Evolutionary conservation across 2,888 invertebrate genomes (phyloP), one percentile per base, ranked within the genome.

Genomic region (Drosophila glabriapex): DNA sequence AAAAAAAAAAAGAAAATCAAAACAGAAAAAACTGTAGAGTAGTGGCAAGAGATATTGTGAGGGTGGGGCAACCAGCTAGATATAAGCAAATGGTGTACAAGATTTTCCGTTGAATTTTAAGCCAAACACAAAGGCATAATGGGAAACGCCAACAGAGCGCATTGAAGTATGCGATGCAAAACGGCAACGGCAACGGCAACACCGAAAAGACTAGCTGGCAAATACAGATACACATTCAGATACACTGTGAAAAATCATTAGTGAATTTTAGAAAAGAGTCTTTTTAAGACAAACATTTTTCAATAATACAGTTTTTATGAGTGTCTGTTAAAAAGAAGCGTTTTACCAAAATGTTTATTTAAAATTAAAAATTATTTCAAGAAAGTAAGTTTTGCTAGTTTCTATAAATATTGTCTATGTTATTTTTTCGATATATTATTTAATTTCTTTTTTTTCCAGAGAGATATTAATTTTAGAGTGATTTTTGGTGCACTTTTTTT

Each of bases 131-230:
- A 80, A 77, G 68, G 73, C 83, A 81, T 81, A 88, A 85, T 88
- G 89, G 80, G 71, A 85, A 89, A 82, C 68, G 82, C 82, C 85
- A 85, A 82, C 88, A 85, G 85, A 83, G 88, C 85, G 90, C 85
- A 85, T 81, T 85, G 83, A 85, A 90, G 90, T 88, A 85, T 81
- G 75, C 82, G 46, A 78, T 68, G 83, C 75, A 81, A 73, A 77
- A 63, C 52, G 68, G 50, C 73, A 73, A 49, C 52, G 35, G 43
- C 50, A 80, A 73, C 55, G 61, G 50, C 72, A 72, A 52, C 50
- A 33, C 46, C 46, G 73, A 76, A 76, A 71, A 72, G 79, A 76
- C 76, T 76, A 80, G 78, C 82, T 81, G 59, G 59, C 49, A 75
- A 63, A 58, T 62, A 68, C 58, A 53, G 33, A 63, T 37, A 33